These are phyloP conservation scores for Euplexia lucipara DNA, from an alignment of 2,888 invertebrate genomes.

Conservation along the genomic window DNA sequence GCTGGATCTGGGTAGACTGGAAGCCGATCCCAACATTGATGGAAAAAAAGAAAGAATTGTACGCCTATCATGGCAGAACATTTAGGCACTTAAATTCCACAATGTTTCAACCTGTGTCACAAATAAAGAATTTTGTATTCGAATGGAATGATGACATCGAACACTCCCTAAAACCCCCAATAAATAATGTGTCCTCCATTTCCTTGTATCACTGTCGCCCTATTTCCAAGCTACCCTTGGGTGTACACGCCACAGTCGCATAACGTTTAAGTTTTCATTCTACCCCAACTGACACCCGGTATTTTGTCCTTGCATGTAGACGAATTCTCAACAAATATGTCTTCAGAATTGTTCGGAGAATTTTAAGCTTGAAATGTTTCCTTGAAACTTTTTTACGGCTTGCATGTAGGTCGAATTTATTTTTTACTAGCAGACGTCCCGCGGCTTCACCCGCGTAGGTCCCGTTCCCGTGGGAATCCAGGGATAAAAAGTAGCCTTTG, in stretches of 20 bases:
- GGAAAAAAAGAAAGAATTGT: too few species aligned
- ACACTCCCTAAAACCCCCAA: not conserved
- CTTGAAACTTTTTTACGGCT: not conserved
- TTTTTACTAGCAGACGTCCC: too few species aligned
- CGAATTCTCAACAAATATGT: slow-evolving; percentile 56
- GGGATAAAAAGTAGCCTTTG: too few species aligned
- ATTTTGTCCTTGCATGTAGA: slow-evolving; percentile 64
- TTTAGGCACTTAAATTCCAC: too few species aligned
- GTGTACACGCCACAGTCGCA: slow-evolving; percentile 42
- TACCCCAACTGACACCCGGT: slow-evolving; percentile 49
- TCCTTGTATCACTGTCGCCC: not conserved
- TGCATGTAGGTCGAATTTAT: not conserved
- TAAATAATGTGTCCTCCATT: slow-evolving; percentile 12
- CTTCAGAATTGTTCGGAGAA: slow-evolving; percentile 31
- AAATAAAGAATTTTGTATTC: too few species aligned
- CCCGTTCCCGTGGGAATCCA: too few species aligned
- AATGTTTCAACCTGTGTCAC: too few species aligned
- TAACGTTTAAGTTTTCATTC: slow-evolving; percentile 66
- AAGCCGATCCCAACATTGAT: too few species aligned
- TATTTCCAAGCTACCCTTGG: slow-evolving; percentile 37
- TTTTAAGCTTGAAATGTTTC: slow-evolving; percentile 27
- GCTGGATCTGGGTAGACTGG: too few species aligned
- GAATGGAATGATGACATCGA: not conserved
- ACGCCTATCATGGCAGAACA: too few species aligned
- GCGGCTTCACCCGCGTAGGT: too few species aligned